Conservation (phyloP, 2,888 invertebrate species). For the Lycocerus yunnanus region DNA sequence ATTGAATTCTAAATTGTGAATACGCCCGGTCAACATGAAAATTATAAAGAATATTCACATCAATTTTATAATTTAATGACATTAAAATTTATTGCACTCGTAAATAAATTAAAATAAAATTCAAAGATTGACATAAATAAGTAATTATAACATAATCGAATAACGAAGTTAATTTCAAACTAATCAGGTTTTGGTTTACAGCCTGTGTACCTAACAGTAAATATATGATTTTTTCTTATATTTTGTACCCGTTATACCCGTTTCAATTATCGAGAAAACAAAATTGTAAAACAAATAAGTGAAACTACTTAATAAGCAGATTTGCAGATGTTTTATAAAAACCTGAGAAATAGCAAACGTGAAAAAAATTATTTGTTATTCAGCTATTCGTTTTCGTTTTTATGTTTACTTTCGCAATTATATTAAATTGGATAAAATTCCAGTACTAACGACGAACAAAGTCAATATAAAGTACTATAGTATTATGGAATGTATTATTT, state of each 20-base stretch:
- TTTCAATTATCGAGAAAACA: background rate
- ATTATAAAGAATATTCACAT: background rate
- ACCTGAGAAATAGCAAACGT: background rate
- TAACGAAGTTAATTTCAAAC: background rate
- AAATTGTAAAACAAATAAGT: background rate
- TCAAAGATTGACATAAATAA: background rate
- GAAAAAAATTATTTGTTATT: background rate
- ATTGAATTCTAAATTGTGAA: too few species aligned
- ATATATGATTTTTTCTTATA: background rate
- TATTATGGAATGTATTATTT: background rate
- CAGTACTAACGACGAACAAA: background rate
- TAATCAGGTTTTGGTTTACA: background rate
- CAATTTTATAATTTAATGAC: background rate
- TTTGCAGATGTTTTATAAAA: background rate
- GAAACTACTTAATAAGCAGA: background rate
- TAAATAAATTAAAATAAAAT: background rate
- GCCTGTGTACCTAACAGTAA: background rate
- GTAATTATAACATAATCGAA: background rate
- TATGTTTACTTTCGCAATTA: background rate
- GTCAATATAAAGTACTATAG: background rate
- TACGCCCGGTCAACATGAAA: too few species aligned
- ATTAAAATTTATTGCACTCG: background rate
- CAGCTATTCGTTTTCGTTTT: background rate
- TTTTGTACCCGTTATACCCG: background rate
- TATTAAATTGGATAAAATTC: background rate